Conservation (phyloP, 2,888 invertebrate species). For the Sepioteuthis lessoniana region DNA sequence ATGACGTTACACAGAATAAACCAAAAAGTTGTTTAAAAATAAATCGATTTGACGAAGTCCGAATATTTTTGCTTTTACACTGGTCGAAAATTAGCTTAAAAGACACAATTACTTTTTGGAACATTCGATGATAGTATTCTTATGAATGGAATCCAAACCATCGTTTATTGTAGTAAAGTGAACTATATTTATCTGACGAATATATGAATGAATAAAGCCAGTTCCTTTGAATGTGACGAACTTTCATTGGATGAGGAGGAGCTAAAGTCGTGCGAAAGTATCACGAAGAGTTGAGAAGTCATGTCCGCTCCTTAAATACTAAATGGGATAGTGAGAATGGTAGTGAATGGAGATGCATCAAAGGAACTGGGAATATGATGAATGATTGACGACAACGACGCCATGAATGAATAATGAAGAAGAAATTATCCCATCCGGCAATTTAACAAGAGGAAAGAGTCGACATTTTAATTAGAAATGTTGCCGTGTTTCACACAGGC, state of each 20-base stretch:
- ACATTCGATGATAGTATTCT: neutral
- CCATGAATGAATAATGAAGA: neutral
- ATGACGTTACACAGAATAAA: too few species aligned
- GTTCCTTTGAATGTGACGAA: too few species aligned
- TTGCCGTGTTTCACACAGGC: neutral
- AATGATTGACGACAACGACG: neutral
- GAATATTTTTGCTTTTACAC: too few species aligned
- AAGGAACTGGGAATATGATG: neutral
- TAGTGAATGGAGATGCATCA: neutral
- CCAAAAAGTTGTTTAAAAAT: too few species aligned
- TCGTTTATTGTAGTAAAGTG: neutral
- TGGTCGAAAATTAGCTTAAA: too few species aligned
- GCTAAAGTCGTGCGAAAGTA: neutral
- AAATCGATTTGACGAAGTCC: too few species aligned
- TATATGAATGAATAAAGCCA: neutral
- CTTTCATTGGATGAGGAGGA: neutral
- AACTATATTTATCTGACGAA: neutral
- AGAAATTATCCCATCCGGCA: neutral
- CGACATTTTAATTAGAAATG: neutral
- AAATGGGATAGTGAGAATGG: neutral
- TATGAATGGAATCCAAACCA: neutral
- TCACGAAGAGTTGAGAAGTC: neutral
- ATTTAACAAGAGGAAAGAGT: neutral
- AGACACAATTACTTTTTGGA: neutral
- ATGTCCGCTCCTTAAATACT: neutral